Evolutionary conservation across 2,797 vertebrate genomes (phyloP), one percentile per base, ranked within the genome.

Genomic region (Vultur gryphus): DNA sequence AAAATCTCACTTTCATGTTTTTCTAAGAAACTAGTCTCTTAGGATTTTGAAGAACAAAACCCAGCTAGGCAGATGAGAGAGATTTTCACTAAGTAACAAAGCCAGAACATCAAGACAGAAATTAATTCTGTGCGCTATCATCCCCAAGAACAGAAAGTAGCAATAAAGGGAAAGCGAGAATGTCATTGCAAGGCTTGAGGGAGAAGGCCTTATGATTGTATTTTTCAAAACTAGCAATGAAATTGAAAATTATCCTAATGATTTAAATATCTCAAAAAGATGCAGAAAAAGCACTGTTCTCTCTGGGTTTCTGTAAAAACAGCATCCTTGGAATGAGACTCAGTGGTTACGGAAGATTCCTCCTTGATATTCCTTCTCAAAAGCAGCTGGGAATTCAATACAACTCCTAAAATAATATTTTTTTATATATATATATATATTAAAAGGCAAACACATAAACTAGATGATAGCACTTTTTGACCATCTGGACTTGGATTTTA

Each of bases 1-100:
- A 96, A 95, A 96, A 95, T 82, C n/a, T 65, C 26, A 62, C 33
- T 92, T 94, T 88, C 52, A 67, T 15, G 65, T 23, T 91, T 61
- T 88, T 75, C 78, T 86, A 88, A 93, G 77, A 95, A 89, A 79
- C 23, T 75, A 48, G 52, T 73, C 73, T 93, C 84, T 86, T 52
- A 57, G 62, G 73, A 78, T 77, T 91, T 55, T 85, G 79, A 64
- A 21, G 62, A 94, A 23, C 24, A 80, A 84, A 92, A 89, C 7
- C 20, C 25, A 85, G 26, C 18, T 67, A 90, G 65, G 49, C 25
- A 79, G 46, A 86, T 2, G 7, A 75, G 72, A 78, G 26, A 82
- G 29, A 62, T 71, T 57, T 95, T 72, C 51, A 20, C 33, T 41
- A 78, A 39, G 35, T 35, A 48, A 92, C n/a, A 78, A 51, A 86